These are phyloP conservation scores for Nomada ferruginata DNA, from an alignment of 2,888 invertebrate species.

Conservation along the genomic window DNA sequence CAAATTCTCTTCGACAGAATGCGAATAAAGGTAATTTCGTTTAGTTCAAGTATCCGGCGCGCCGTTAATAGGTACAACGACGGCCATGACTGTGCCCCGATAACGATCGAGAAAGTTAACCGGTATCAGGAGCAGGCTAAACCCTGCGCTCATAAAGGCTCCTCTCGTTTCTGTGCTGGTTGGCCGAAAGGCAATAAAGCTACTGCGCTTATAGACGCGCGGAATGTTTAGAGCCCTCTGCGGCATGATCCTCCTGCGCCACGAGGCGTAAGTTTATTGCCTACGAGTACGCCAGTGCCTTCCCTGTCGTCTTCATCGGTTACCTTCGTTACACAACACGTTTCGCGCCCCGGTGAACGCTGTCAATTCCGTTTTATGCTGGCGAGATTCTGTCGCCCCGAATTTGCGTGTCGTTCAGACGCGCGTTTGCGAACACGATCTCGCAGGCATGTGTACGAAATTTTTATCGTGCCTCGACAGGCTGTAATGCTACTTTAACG, in stretches of 20 bases:
- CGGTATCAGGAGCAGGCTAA: conserved; percentile 62
- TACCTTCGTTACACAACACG: conserved; percentile 45
- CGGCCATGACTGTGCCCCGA: conserved; percentile 53
- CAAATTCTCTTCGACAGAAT: conserved; percentile 30
- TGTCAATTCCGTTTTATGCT: conserved; percentile 29
- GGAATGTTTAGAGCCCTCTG: conserved; percentile 69
- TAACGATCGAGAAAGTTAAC: conserved; percentile 70
- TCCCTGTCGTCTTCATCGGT: conserved; percentile 46
- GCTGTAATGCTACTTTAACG: no score
- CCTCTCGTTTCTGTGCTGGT: conserved; percentile 55
- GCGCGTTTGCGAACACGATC: not conserved
- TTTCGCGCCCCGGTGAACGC: not conserved
- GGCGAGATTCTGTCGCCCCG: conserved; percentile 18
- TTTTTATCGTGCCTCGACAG: conserved; percentile 6
- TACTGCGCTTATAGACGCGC: conserved; percentile 66
- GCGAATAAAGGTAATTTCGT: conserved; percentile 35
- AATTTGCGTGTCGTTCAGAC: conserved; percentile 18
- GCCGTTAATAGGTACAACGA: conserved; percentile 35
- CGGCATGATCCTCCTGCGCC: conserved; percentile 61
- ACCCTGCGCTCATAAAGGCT: conserved; percentile 64
- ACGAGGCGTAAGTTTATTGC: conserved; percentile 67
- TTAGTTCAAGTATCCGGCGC: conserved; percentile 27
- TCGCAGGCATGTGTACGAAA: not conserved
- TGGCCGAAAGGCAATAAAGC: conserved; percentile 66
- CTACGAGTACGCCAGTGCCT: conserved; percentile 54